These are phyloP conservation scores for Hydropsyche betteni DNA, from an alignment of 2,888 invertebrate genomes.

Conservation along the genomic window DNA sequence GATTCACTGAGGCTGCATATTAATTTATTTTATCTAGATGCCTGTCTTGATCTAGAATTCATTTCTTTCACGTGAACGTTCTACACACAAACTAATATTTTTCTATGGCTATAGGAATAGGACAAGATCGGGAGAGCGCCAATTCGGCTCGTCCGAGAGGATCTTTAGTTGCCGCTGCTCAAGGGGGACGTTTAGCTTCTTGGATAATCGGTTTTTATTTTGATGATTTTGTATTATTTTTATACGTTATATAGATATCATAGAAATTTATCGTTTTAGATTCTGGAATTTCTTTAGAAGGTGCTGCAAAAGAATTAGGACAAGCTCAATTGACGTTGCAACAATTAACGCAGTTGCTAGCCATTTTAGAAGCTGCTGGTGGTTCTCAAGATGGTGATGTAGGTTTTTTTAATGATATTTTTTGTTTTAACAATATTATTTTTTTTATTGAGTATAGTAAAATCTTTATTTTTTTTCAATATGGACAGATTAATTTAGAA, in stretches of 20 bases:
- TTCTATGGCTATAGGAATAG: constrained; percentile 58
- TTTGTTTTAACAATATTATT: not conserved
- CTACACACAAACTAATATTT: too few relatives aligned
- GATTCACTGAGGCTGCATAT: too few relatives aligned
- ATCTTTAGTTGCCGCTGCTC: constrained; percentile 62
- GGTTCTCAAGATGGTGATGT: constrained; percentile 67
- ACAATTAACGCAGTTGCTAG: constrained; percentile 72
- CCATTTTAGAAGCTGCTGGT: constrained; percentile 63
- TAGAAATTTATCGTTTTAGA: constrained; percentile 58
- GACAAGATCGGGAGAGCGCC: constrained; percentile 54
- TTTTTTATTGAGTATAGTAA: not conserved
- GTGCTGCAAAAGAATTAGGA: constrained; percentile 71
- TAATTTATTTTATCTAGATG: too few relatives aligned
- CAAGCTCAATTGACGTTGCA: constrained; percentile 75
- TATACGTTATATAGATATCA: not conserved
- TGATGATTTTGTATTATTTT: not conserved
- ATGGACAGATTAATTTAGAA: constrained; percentile 64
- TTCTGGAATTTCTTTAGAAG: constrained; percentile 70
- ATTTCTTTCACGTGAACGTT: too few relatives aligned
- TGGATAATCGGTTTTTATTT: constrained; percentile 70
- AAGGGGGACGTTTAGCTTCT: constrained; percentile 67
- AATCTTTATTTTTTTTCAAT: not conserved
- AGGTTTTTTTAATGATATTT: constrained; percentile 52
- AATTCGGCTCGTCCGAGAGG: constrained; percentile 45
- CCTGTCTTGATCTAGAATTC: too few relatives aligned